Percentiles rank a stretch among this genome's conserved stretches.
These are phyloP conservation scores for Leptinotarsa defecta DNA, from an alignment of 1,140 invertebrate species.

Conservation along the genomic window DNA sequence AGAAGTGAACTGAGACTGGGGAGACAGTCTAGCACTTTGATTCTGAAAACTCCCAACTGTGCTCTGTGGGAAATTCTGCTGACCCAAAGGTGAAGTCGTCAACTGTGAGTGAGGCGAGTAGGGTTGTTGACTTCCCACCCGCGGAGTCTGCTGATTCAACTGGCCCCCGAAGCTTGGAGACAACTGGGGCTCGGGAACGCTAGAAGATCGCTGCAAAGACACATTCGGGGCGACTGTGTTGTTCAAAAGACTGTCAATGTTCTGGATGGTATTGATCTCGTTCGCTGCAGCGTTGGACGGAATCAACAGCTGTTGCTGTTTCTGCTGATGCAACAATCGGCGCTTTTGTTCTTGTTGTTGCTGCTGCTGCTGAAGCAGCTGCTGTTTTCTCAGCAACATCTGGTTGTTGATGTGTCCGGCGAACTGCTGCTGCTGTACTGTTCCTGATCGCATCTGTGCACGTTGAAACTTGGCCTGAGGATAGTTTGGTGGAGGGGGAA, in stretches of 20 bases:
- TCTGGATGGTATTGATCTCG: conserved; percentile 66
- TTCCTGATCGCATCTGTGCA: conserved; percentile 24
- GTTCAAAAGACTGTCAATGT: conserved; percentile 78
- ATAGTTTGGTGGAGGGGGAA: conserved; percentile 59
- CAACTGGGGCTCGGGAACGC: conserved; percentile 73
- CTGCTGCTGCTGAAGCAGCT: conserved; percentile 47
- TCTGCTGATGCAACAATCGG: conserved; percentile 67
- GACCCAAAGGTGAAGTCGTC: conserved; percentile 52
- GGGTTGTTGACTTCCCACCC: conserved; percentile 54
- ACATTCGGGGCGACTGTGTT: conserved; percentile 83
- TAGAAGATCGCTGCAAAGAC: conserved; percentile 68
- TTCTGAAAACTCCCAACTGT: conserved; percentile 47
- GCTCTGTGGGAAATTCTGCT: conserved; percentile 45
- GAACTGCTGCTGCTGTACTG: conserved; percentile 25
- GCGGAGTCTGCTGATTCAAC: conserved; percentile 45
- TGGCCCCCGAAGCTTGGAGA: conserved; percentile 64
- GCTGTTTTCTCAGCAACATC: conserved; percentile 45
- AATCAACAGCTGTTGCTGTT: conserved; percentile 72
- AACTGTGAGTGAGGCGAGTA: conserved; percentile 58
- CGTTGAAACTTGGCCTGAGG: conserved; percentile 36
- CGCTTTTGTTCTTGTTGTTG: conserved; percentile 55
- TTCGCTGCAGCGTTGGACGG: conserved; percentile 68
- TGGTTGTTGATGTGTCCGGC: conserved; percentile 30
- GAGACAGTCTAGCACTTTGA: conserved; percentile 44
- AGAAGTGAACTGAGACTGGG: conserved; percentile 50